phyloP scores from a whole-genome alignment of 2,113 vertebrate genomes.

The Redunca redunca region DNA sequence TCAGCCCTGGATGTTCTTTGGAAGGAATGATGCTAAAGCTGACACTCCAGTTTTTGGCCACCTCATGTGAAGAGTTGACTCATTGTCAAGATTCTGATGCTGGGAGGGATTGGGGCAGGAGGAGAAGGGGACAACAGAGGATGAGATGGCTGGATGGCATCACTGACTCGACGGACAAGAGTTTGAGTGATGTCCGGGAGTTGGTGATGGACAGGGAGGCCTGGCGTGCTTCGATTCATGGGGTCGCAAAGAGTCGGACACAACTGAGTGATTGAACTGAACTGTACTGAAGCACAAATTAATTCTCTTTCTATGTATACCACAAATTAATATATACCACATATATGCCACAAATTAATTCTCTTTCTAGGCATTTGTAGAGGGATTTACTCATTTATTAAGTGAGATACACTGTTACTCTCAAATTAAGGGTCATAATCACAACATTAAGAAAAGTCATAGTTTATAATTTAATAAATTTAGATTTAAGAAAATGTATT shows the following conservation, averaged over 20 bases:
- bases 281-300: neutral
- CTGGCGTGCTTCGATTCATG: fast-evolving
- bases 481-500: neutral
- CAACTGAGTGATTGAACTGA: no score
- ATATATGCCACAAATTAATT: neutral
- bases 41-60: no score
- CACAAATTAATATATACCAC: neutral
- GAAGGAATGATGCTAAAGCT: no score
- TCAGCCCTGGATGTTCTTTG: no score
- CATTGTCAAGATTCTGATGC: no score
- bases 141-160: no score
- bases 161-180: no score
- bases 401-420: neutral
- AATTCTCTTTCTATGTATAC: neutral
- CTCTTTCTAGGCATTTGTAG: neutral
- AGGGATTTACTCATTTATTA: neutral
- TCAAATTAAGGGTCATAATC: neutral
- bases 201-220: no score
- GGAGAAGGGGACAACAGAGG: no score
- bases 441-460: neutral
- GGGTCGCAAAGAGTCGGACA: no score
- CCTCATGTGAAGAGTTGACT: fast-evolving
- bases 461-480: neutral
- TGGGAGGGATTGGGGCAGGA: no score
- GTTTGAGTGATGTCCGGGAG: no score